phyloP scores from a whole-genome alignment of 1,140 invertebrate genomes.

The Trinorchestia longiramus region DNA sequence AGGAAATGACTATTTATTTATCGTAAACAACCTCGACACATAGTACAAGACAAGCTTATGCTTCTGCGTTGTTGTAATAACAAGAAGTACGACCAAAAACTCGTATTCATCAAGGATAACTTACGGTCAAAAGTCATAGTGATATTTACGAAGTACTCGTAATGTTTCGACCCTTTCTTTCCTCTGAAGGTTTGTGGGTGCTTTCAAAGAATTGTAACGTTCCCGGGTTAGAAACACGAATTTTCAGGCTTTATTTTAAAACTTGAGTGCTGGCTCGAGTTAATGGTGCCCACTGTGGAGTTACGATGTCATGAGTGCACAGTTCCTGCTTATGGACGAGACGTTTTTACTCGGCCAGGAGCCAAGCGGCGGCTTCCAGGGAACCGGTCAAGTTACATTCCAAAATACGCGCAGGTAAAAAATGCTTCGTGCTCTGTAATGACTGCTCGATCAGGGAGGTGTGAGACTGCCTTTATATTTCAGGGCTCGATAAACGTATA shows the following conservation, averaged over 20 bases:
- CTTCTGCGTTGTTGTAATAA: not conserved
- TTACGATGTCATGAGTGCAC: constrained; percentile 33
- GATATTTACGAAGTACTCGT: no score
- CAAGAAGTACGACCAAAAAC: no score
- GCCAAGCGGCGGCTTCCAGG: not conserved
- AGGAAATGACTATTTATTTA: not conserved
- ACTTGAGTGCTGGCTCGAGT: not conserved
- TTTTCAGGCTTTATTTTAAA: not conserved
- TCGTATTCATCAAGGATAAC: no score
- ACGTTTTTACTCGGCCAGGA: not conserved
- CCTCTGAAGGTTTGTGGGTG: not conserved
- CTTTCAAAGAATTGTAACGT: not conserved
- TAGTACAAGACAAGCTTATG: not conserved
- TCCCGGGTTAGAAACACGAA: not conserved
- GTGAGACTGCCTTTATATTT: constrained; percentile 12
- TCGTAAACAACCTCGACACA: not conserved
- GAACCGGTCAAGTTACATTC: constrained; percentile 52
- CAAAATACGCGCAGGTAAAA: not conserved
- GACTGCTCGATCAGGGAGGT: constrained; percentile 36
- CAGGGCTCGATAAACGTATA: not conserved
- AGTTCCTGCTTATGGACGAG: constrained; percentile 22
- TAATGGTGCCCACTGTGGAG: not conserved
- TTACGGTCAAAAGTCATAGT: no score
- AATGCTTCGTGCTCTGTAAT: not conserved
- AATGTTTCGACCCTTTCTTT: not conserved